Base-by-base conservation (phyloP, 2,888 invertebrate species). In the Ligdia adustata region DNA sequence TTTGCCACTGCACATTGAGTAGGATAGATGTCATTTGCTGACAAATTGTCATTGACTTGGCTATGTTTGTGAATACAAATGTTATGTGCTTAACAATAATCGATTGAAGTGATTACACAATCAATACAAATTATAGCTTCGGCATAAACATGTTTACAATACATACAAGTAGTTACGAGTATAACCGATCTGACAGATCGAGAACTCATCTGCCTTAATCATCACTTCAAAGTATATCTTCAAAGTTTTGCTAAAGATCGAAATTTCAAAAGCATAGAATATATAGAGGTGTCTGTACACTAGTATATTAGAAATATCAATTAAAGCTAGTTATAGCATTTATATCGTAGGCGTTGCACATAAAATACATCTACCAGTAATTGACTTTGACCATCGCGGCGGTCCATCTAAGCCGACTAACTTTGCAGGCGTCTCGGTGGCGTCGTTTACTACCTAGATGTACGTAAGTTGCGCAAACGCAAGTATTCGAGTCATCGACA, bases 401-500 rank as follows among this genome's bases (percentile, higher is more conserved):
- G 13, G 26, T 47, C 28, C 40, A 39, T 39, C 14, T 18, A 37
- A 52, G 49, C 41, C 54, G 52, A 20, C 13, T 11, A 26, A 34
- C 39, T 28, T 33, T 32, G 7, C 38, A n/a, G n/a, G 31, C 33
- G 34, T 14, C 31, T 31, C 38, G 22, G 46, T 41, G 13, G 40
- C 46, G 31, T 40, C 46, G 47, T 31, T 47, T 28, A 47, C 47
- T 16, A 37, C 26, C 46, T 39, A 55, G 57, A 57, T 57, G 38
- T 38, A 43, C 48, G 32, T 37, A 52, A 48, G 66, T 74, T 76
- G 75, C 72, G 76, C 74, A 75, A 76, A 74, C 72, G 78, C 74
- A 75, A 76, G 72, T 64, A 57, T 48, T 50, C 57, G 60, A 75
- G 79, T 79, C 79, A 75, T 77, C 76, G 79, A 78, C 79, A 70